Percentiles rank a stretch among this genome's conserved stretches.
phyloP scores from a whole-genome alignment of 92 coral and sea anemone species.

The Porites cylindrica region DNA sequence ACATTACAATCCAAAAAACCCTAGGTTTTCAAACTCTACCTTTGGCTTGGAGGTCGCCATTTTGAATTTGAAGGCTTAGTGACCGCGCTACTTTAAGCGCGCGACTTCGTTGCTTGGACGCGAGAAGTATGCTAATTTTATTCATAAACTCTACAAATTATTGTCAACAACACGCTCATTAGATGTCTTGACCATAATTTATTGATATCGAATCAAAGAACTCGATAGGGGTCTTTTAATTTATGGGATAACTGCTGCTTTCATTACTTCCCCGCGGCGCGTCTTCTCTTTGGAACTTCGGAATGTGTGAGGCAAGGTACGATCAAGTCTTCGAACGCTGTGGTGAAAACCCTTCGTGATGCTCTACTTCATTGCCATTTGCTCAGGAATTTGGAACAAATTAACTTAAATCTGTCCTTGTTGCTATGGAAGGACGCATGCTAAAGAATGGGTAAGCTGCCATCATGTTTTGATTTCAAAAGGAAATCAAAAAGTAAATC shows the following conservation, averaged over 20 bases:
- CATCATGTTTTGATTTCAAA: not conserved
- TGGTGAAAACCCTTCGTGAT: not conserved
- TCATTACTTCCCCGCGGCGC: not conserved
- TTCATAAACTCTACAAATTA: slow-evolving; percentile 10
- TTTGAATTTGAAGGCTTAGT: slow-evolving; percentile 45
- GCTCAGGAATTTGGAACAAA: slow-evolving; percentile 21
- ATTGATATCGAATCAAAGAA: slow-evolving; percentile 7
- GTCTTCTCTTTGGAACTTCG: not conserved
- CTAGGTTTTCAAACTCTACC: slow-evolving; percentile 38
- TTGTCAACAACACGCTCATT: slow-evolving; percentile 5
- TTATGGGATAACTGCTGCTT: not conserved
- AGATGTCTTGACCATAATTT: slow-evolving; percentile 26
- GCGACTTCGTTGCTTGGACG: slow-evolving; percentile 41
- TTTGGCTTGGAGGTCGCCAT: slow-evolving; percentile 81
- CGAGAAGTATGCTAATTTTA: slow-evolving; percentile 7
- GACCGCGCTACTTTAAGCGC: slow-evolving; percentile 15
- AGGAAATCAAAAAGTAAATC: not conserved
- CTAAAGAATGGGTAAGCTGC: slow-evolving; percentile 25
- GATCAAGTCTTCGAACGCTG: not conserved
- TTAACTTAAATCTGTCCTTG: slow-evolving; percentile 7
- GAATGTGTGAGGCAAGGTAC: not conserved
- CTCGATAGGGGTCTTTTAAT: not conserved
- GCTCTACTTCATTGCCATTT: not conserved
- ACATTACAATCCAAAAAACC: not conserved
- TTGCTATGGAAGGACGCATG: slow-evolving; percentile 23